Percentiles rank a stretch among this genome's conserved stretches.
These are phyloP conservation scores for Eulithis testata DNA, from an alignment of 2,888 invertebrate genomes.

Conservation along the genomic window DNA sequence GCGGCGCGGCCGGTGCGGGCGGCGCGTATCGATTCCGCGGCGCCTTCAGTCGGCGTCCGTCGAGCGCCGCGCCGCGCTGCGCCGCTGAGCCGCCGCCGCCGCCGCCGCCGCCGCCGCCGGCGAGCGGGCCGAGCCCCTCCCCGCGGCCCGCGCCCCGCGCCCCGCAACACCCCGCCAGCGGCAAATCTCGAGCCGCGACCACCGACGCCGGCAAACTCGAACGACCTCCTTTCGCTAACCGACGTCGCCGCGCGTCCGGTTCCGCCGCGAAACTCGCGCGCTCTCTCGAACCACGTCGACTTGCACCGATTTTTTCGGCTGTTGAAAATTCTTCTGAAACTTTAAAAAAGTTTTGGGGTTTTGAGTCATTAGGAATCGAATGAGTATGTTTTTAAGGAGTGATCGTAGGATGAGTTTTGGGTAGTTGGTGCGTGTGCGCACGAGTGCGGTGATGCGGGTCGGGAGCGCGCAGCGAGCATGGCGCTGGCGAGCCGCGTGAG, in stretches of 20 bases:
- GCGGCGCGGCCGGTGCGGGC: slow-evolving; percentile 52
- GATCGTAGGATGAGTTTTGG: slow-evolving; percentile 24
- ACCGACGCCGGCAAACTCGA: slow-evolving; percentile 78
- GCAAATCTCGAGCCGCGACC: slow-evolving; percentile 63
- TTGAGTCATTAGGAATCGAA: neutral
- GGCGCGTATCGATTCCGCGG: slow-evolving; percentile 80
- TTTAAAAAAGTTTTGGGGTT: slow-evolving; percentile 29
- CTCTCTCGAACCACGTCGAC: slow-evolving; percentile 54
- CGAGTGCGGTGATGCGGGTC: slow-evolving; percentile 51
- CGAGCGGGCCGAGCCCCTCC: slow-evolving; percentile 75
- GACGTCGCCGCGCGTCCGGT: slow-evolving; percentile 78
- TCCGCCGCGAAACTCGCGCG: slow-evolving; percentile 79
- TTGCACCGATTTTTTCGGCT: slow-evolving; percentile 40
- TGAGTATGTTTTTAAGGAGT: slow-evolving; percentile 13
- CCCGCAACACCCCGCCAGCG: slow-evolving; percentile 53
- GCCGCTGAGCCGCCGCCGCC: slow-evolving; percentile 75
- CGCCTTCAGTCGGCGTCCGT: slow-evolving; percentile 83
- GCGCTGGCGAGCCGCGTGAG: slow-evolving; percentile 68
- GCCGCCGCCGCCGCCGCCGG: slow-evolving; percentile 67
- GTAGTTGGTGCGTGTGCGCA: slow-evolving; percentile 47
- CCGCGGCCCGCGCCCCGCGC: slow-evolving; percentile 56
- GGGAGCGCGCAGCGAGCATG: slow-evolving; percentile 61
- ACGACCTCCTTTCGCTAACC: slow-evolving; percentile 82
- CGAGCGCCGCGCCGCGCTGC: slow-evolving; percentile 84
- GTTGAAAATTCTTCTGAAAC: slow-evolving; percentile 12